Conservation (phyloP, 2,888 invertebrate genomes). For the Ornithoptera priamus region DNA sequence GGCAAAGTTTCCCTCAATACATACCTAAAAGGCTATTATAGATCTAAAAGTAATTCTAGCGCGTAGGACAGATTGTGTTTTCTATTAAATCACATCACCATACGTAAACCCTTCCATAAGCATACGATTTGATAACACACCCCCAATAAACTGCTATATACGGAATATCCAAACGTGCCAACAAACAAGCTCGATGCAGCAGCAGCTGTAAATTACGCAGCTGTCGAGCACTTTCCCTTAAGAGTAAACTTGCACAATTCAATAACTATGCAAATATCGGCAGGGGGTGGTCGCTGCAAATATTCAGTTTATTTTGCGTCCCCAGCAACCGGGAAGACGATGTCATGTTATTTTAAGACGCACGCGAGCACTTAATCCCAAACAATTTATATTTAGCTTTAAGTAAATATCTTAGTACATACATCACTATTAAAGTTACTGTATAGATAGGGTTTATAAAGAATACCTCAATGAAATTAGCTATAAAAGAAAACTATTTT, state of each 20-base stretch:
- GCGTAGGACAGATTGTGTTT: too few relatives aligned
- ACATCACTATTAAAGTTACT: too few relatives aligned
- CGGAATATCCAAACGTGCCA: background rate
- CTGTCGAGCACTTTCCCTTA: conserved; percentile 25
- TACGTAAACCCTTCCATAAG: too few relatives aligned
- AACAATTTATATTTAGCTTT: conserved; percentile 15
- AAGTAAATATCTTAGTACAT: conserved; percentile 4
- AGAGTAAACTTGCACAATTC: conserved; percentile 34
- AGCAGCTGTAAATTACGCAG: conserved; percentile 26
- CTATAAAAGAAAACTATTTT: too few relatives aligned
- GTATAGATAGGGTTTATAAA: too few relatives aligned
- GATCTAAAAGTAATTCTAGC: too few relatives aligned
- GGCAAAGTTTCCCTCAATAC: too few relatives aligned
- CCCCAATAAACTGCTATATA: too few relatives aligned
- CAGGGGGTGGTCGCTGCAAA: conserved; percentile 18
- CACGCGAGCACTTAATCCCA: conserved; percentile 12
- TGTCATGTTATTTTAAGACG: conserved; percentile 5
- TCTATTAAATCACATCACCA: too few relatives aligned
- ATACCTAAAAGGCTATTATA: too few relatives aligned
- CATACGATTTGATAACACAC: too few relatives aligned
- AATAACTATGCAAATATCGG: conserved; percentile 44
- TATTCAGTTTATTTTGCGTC: conserved; percentile 27
- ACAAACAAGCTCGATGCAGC: conserved; percentile 17
- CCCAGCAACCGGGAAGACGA: background rate
- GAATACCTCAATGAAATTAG: too few relatives aligned